Percentiles rank a stretch among this genome's conserved stretches.
These are phyloP conservation scores for Corvus cornix DNA, from an alignment of 2,113 vertebrate genomes.

Conservation along the genomic window DNA sequence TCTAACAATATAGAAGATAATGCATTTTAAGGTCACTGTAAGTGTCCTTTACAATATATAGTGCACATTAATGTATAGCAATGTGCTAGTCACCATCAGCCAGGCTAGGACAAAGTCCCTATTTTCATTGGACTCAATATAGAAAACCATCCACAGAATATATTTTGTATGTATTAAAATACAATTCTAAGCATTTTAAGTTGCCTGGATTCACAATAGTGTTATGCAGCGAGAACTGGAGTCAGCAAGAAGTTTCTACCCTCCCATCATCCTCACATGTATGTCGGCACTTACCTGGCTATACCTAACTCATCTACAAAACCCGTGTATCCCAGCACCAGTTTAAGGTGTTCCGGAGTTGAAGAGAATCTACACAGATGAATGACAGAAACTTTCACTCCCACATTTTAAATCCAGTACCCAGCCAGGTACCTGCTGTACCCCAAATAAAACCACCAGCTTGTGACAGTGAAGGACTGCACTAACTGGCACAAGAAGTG, in stretches of 20 bases:
- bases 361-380: background rate
- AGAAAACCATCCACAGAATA: background rate
- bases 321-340: rapidly evolving
- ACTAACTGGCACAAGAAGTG: background rate
- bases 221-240: background rate
- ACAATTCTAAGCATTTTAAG: background rate
- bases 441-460: background rate
- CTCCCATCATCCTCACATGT: rapidly evolving
- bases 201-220: background rate
- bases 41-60: background rate
- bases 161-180: background rate
- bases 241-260: background rate
- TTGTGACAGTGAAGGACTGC: background rate
- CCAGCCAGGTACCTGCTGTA: background rate
- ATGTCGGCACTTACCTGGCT: background rate
- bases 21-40: background rate
- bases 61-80: background rate
- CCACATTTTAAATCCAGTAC: background rate
- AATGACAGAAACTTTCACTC: background rate
- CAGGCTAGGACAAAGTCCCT: background rate
- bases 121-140: background rate
- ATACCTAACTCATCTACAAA: background rate
- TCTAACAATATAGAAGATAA: background rate
- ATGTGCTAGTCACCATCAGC: background rate
- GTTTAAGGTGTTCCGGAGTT: background rate